Base-by-base conservation (phyloP, 2,888 invertebrate species). In the Epiblema foenella region DNA sequence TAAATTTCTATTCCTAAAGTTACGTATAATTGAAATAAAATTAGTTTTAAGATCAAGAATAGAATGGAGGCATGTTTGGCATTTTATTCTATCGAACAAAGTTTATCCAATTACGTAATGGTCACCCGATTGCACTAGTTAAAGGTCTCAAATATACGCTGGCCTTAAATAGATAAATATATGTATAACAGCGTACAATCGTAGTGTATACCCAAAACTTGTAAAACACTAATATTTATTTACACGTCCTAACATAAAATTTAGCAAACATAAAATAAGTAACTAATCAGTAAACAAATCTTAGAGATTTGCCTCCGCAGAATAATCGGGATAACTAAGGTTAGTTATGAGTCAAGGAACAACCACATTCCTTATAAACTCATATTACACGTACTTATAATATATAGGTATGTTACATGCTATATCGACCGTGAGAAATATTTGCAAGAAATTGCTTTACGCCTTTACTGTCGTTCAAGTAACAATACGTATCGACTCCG, bases 391-490 rank as follows among this genome's bases (percentile, higher is more conserved):
- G 71, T 71, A n/a, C n/a, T n/a, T n/a, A n/a, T n/a, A 71, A 67
- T 64, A 64, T 52, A 39, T 49, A 60, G 42, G 49, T 67, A 54
- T 17, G 58, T 59, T 62, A 56, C 66, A 60, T 78, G 75, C 79
- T 77, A 81, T 82, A 82, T 83, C 78, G 80, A 88, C 85, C 91
- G 91, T 92, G 92, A 89, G 92, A 92, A 91, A 87, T 84, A 83
- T 82, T 87, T 81, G 84, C 80, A 83, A 83, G 81, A 83, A 87
- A 86, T 87, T 84, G 88, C 87, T 90, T 87, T 88, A 86, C 85
- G 85, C 84, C 82, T 85, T 89, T 88, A 88, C 81, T 83, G 85
- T 85, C 89, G 89, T 85, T 90, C 89, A 82, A 89, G 83, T 85
- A 83, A 85, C 84, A 87, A 83, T 85, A 82, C 80, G 82, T 82